Evolutionary conservation across 2,113 vertebrate genomes (phyloP).

Genomic region (Sturnira hondurensis): DNA sequence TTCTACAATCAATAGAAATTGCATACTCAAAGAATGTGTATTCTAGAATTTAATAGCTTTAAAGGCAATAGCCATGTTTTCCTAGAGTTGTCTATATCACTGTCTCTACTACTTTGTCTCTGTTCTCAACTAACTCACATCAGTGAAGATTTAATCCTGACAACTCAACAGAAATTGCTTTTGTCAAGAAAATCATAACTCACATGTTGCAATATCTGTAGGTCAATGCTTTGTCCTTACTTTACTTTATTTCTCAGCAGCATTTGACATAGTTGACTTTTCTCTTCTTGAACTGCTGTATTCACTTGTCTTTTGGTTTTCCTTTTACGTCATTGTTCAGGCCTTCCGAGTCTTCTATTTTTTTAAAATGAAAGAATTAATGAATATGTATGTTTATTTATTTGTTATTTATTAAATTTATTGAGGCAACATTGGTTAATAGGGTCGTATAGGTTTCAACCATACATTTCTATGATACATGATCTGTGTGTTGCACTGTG

Average conservation of each 20-base stretch:
- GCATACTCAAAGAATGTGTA: not conserved
- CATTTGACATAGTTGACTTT: not conserved
- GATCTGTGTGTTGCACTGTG: too few species aligned
- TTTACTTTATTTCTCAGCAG: not conserved
- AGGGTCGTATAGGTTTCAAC: too few species aligned
- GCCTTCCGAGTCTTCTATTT: not conserved
- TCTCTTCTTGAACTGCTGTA: not conserved
- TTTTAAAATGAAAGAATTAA: too few species aligned
- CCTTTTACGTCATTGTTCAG: not conserved
- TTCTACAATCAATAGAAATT: not conserved
- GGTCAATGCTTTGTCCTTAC: not conserved
- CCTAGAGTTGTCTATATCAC: not conserved
- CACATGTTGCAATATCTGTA: not conserved
- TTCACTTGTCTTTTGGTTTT: not conserved
- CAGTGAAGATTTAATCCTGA: not conserved
- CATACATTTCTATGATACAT: too few species aligned
- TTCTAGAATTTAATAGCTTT: not conserved
- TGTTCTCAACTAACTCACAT: not conserved
- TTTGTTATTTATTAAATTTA: too few species aligned
- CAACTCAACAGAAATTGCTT: not conserved
- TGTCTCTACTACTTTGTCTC: not conserved
- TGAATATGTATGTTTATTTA: too few species aligned
- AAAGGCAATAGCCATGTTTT: not conserved
- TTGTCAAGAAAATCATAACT: not conserved
- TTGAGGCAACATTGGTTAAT: too few species aligned